Evolutionary conservation across 2,888 invertebrate genomes (phyloP).

Genomic region (Diarsia dahlii): DNA sequence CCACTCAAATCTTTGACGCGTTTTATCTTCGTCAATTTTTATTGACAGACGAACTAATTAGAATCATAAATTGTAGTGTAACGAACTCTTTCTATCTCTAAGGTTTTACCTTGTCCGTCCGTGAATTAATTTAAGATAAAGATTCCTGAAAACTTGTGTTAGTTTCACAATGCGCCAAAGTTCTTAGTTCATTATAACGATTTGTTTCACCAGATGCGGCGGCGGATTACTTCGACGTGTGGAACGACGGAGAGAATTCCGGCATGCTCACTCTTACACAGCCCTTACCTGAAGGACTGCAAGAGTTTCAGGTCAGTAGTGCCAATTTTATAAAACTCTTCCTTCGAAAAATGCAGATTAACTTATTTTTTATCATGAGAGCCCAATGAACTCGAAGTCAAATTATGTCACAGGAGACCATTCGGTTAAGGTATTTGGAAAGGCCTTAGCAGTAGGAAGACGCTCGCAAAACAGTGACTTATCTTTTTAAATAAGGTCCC

Average conservation of each 20-base stretch:
- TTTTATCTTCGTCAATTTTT: too few species aligned
- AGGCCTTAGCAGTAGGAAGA: not conserved
- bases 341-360: not conserved
- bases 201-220: constrained; percentile 74
- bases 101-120: too few species aligned
- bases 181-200: not conserved
- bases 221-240: constrained; percentile 78
- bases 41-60: too few species aligned
- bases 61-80: too few species aligned
- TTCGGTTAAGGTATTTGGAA: not conserved
- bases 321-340: not conserved
- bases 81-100: too few species aligned
- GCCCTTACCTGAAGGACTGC: constrained; percentile 75
- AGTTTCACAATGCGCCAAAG: too few species aligned
- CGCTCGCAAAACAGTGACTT: not conserved
- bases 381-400: not conserved
- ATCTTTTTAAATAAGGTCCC: too few species aligned
- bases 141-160: too few species aligned
- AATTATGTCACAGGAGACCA: not conserved
- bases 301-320: constrained; percentile 79
- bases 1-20: too few species aligned
- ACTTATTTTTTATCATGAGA: not conserved
- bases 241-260: constrained; percentile 77
- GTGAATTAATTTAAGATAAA: too few species aligned
- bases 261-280: constrained; percentile 78